These are phyloP conservation scores for Cairina moschata DNA, from an alignment of 2,113 vertebrate species.

Conservation along the genomic window DNA sequence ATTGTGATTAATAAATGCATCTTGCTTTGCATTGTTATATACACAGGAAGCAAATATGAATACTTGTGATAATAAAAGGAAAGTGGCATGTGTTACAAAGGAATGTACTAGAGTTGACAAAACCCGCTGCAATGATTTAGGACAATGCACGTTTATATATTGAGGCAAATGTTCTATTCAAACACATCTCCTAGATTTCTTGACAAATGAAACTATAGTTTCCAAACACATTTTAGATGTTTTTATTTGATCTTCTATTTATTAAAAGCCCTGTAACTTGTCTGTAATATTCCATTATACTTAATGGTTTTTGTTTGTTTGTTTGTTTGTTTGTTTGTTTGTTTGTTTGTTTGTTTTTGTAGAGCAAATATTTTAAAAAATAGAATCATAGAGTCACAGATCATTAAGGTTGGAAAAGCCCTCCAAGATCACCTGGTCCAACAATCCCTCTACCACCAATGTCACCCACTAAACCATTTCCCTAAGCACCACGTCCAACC, in stretches of 20 bases:
- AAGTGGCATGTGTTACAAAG: background rate
- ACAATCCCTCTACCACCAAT: too few species aligned
- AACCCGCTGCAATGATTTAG: background rate
- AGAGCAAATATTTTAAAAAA: background rate
- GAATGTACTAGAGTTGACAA: background rate
- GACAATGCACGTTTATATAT: background rate
- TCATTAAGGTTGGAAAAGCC: too few species aligned
- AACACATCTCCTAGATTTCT: background rate
- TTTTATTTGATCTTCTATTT: background rate
- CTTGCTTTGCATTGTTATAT: background rate
- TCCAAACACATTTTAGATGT: background rate
- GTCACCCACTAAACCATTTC: too few species aligned
- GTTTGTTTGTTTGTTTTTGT: background rate
- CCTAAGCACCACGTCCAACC: too few species aligned
- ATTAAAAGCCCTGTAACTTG: background rate
- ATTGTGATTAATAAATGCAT: background rate
- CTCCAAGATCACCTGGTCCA: too few species aligned
- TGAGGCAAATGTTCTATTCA: background rate
- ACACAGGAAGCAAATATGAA: background rate
- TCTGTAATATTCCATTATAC: background rate
- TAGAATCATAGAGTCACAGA: background rate
- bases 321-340: too few species aligned
- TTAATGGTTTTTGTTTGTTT: too few species aligned
- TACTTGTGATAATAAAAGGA: background rate
- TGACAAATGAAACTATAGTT: background rate